Base-by-base conservation (phyloP, 2,888 invertebrate genomes). In the Drosophila siamana region DNA sequence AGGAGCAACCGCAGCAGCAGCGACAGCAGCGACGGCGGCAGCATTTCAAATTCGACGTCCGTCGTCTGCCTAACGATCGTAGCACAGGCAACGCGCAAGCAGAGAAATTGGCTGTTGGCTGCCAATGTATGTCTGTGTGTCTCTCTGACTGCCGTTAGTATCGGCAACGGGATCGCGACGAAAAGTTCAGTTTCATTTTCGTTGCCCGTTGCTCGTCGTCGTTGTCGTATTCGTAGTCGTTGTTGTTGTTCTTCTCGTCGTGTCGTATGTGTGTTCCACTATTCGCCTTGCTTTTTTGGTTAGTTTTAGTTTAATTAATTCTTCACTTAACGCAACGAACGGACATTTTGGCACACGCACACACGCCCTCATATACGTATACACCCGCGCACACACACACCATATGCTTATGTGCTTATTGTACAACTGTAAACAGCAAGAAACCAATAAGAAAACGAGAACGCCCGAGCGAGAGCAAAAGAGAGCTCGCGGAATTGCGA, bases 101-200 rank as follows among this genome's bases (percentile, higher is more conserved):
- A 79, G 73, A 68, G 46, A 46, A 74, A 74, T 61, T 65, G 62
- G 22, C 4, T 33, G 33, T n/a, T 26, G 26, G 26, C 1, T 26
- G 26, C 7, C 36, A 36, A 36, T 36, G 61, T 64, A 54, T 69
- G 69, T 41, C 48, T 28, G 40, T 50, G 65, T 66, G 56, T 66
- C 66, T 71, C 77, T 52, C 54, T 76, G 80, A 74, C 69, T 78
- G 80, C 86, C 88, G 83, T 85, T 87, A 85, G 85, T 85, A 89
- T 85, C 85, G 88, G 67, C 89, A 87, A 85, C 85, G 89, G 85
- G 86, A 85, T 89, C 85, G 85, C 83, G 59, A 69, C 80, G 86
- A 73, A 89, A 85, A 87, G 85, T 85, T 87, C 89, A 82, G 85
- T 88, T 87, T 88, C 86, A 83, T 88, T 88, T 86, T 82, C 88